Conservation (phyloP, 2,113 vertebrate genomes). For the Burhinus oedicnemus region DNA sequence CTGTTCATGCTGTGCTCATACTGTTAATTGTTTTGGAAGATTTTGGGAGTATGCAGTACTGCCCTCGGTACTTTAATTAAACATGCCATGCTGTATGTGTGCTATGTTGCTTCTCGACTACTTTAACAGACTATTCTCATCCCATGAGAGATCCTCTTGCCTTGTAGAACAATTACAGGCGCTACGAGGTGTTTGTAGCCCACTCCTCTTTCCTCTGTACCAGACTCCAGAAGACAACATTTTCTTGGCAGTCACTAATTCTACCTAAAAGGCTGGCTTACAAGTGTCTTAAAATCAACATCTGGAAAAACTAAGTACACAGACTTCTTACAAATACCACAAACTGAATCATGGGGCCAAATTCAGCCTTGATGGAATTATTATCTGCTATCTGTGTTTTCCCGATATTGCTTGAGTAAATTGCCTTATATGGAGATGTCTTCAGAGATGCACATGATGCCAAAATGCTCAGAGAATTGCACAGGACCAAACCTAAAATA, state of each 20-base stretch:
- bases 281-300: constrained; percentile 22
- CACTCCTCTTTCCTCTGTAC: not conserved
- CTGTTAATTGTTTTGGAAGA: not conserved
- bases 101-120: not conserved
- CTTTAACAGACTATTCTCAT: not conserved
- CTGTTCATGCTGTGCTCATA: not conserved
- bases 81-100: not conserved
- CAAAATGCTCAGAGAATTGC: constrained; percentile 40
- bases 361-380: constrained; percentile 45
- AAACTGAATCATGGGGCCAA: constrained; percentile 25
- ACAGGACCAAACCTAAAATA: not conserved
- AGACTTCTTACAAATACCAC: constrained; percentile 14
- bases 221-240: constrained; percentile 30
- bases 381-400: constrained; percentile 44
- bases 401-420: not conserved
- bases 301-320: constrained; percentile 44
- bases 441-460: constrained; percentile 5
- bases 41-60: not conserved
- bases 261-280: not conserved
- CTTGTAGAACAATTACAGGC: constrained; percentile 13
- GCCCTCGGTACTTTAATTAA: not conserved
- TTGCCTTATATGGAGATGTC: constrained; percentile 52
- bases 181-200: not conserved
- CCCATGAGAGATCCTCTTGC: not conserved
- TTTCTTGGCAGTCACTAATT: constrained; percentile 25